Evolutionary conservation across 2,888 invertebrate genomes (phyloP).

Genomic region (Ormyrus labotus): DNA sequence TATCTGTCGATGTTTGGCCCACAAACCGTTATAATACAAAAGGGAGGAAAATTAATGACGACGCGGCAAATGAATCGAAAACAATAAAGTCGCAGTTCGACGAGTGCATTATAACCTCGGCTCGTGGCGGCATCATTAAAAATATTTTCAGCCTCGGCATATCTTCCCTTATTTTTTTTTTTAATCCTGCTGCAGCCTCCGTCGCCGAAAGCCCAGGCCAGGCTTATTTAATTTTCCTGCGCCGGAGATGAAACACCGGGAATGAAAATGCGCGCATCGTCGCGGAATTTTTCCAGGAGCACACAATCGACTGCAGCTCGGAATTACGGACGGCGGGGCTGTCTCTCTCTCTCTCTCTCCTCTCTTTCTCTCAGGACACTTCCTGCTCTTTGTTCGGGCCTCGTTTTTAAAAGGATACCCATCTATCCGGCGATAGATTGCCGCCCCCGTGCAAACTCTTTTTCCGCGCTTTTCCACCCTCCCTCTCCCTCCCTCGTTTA

Average conservation of each 20-base stretch:
- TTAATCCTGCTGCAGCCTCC: not conserved
- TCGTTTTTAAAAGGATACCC: slow-evolving; percentile 46
- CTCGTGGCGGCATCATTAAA: not conserved
- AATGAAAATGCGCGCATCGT: slow-evolving; percentile 28
- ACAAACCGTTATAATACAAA: no score
- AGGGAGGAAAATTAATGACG: not conserved
- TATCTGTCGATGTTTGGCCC: no score
- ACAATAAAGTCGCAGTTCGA: not conserved
- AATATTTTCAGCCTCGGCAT: slow-evolving; percentile 16
- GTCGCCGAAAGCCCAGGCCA: not conserved
- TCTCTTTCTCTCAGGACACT: slow-evolving; percentile 19
- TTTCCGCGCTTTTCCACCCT: not conserved
- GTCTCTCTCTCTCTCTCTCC: not conserved
- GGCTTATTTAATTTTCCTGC: slow-evolving; percentile 54
- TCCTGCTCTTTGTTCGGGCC: slow-evolving; percentile 50
- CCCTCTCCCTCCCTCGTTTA: slow-evolving; percentile 1
- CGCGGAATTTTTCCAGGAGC: slow-evolving; percentile 37
- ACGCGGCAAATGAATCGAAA: not conserved
- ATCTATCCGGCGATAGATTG: slow-evolving; percentile 52
- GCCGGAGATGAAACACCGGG: slow-evolving; percentile 48
- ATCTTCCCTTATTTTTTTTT: not conserved
- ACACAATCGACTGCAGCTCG: slow-evolving; percentile 26
- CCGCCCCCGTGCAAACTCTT: slow-evolving; percentile 9
- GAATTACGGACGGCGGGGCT: not conserved
- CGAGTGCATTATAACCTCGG: not conserved